These are phyloP conservation scores for Perdita meconis DNA, from an alignment of 2,888 invertebrate genomes.

Conservation along the genomic window DNA sequence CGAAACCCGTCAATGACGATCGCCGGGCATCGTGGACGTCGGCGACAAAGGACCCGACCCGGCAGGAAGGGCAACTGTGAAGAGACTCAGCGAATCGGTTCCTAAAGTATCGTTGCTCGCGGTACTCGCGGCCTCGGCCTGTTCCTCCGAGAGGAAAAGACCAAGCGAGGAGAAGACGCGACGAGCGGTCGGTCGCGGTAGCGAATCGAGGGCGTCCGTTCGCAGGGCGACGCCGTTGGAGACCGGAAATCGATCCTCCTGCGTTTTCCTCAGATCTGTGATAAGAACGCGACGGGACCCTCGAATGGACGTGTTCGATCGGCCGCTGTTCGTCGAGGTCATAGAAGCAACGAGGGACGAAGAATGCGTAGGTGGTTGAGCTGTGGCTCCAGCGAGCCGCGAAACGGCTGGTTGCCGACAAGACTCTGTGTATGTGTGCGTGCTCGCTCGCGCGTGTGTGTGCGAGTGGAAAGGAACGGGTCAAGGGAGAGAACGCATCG, in stretches of 20 bases:
- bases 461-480: conserved; percentile 37
- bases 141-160: background rate
- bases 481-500: conserved; percentile 33
- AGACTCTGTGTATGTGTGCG: conserved; percentile 37
- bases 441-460: conserved; percentile 18
- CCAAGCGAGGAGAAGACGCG: background rate
- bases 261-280: conserved; percentile 81
- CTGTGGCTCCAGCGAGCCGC: conserved; percentile 38
- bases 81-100: conserved; percentile 23
- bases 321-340: conserved; percentile 21
- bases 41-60: background rate
- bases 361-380: conserved; percentile 37
- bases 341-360: conserved; percentile 10
- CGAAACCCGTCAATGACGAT: conserved; percentile 2
- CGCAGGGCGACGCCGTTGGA: conserved; percentile 30
- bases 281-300: conserved; percentile 70
- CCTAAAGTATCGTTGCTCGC: conserved; percentile 28
- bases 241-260: conserved; percentile 52
- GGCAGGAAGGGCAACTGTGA: background rate
- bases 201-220: conserved; percentile 33
- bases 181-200: background rate
- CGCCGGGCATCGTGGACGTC: conserved; percentile 13
- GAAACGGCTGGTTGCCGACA: conserved; percentile 43
- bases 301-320: conserved; percentile 27
- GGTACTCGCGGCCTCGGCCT: background rate